phyloP scores from a whole-genome alignment of 2,797 vertebrate genomes.

The Eremophila alpestris region DNA sequence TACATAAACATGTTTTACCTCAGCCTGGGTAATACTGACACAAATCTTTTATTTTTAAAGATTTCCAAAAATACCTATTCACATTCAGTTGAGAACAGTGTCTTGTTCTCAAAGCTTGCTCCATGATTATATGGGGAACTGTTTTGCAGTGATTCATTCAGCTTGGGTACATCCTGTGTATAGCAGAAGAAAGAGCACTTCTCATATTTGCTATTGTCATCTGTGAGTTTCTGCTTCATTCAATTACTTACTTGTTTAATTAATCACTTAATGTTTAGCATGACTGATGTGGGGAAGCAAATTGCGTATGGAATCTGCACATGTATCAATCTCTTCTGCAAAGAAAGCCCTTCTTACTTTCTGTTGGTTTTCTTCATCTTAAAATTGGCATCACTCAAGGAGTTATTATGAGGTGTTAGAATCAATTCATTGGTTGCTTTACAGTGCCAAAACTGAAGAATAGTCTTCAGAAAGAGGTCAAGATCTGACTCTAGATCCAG shows the following conservation, averaged over 20 bases:
- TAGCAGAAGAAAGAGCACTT: background rate
- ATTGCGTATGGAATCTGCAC: fast-evolving
- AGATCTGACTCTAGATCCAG: background rate
- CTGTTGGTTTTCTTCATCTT: background rate
- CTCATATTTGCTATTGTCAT: background rate
- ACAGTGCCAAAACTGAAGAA: background rate
- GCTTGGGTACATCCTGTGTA: background rate
- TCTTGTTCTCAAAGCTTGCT: background rate
- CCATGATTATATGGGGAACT: background rate
- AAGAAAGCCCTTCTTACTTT: background rate
- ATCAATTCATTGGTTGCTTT: background rate
- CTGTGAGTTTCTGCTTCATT: background rate
- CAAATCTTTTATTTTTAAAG: background rate
- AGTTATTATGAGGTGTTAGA: background rate
- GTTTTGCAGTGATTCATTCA: background rate
- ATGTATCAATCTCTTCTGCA: background rate
- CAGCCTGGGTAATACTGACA: background rate
- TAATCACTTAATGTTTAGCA: background rate
- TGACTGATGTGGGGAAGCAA: background rate
- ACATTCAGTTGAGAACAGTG: background rate
- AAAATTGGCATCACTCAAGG: background rate
- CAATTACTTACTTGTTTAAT: background rate
- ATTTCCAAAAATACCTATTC: background rate
- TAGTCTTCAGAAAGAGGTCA: background rate
- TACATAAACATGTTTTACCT: background rate